Evolutionary conservation across 2,888 invertebrate species (phyloP).

Genomic region (Leptinotarsa rubiginosa): DNA sequence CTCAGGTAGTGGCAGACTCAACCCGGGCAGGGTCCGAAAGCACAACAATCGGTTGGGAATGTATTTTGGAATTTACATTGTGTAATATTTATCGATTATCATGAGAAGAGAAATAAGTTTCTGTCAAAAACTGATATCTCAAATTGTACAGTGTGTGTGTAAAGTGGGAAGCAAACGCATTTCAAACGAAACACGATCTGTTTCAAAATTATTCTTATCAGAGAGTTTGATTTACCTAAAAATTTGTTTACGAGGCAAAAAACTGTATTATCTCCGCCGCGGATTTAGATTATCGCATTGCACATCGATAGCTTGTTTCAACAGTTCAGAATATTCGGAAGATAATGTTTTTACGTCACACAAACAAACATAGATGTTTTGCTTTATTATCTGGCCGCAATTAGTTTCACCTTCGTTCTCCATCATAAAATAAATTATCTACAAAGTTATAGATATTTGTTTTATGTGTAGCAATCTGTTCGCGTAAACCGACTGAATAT

Average conservation of each 20-base stretch:
- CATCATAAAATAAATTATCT: conserved; percentile 19
- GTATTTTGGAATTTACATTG: too few species aligned
- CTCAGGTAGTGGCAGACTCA: too few species aligned
- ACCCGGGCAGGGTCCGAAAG: too few species aligned
- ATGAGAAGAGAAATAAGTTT: too few species aligned
- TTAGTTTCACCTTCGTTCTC: conserved; percentile 10
- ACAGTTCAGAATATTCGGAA: conserved; percentile 36
- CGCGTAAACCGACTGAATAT: background rate
- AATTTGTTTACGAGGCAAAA: background rate
- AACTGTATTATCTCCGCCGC: conserved; percentile 23
- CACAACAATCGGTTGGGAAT: too few species aligned
- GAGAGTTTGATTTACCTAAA: background rate
- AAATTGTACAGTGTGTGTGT: too few species aligned
- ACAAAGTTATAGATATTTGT: conserved; percentile 9
- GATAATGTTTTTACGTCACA: conserved; percentile 32
- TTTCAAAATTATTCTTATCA: background rate
- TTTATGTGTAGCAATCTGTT: conserved; percentile 5
- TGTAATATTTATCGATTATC: too few species aligned
- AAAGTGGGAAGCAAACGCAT: background rate
- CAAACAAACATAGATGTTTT: background rate
- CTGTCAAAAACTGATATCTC: too few species aligned
- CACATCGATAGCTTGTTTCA: conserved; percentile 32
- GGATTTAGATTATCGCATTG: conserved; percentile 38
- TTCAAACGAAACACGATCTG: background rate
- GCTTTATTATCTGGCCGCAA: background rate